phyloP scores from a whole-genome alignment of 2,797 vertebrate species.

The Xiphophorus birchmanni region DNA sequence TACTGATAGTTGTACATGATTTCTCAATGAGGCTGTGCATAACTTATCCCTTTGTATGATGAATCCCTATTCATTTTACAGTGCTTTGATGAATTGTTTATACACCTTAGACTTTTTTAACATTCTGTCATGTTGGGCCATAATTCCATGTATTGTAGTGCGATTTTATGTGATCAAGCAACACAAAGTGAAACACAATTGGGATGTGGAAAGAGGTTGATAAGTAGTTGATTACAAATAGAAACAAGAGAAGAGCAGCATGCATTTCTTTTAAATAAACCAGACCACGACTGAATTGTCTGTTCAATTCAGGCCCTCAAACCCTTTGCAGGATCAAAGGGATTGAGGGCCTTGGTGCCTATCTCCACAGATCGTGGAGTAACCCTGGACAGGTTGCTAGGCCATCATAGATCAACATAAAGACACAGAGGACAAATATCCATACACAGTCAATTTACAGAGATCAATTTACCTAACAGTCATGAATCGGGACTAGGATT shows the following conservation, averaged over 20 bases:
- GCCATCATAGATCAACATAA: not conserved
- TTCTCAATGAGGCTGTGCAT: slow-evolving; percentile 12
- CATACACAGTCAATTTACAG: not conserved
- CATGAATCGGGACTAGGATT: not conserved
- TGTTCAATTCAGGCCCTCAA: too few relatives aligned
- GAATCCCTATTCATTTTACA: not conserved
- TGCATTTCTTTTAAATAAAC: not conserved
- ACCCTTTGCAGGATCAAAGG: not conserved
- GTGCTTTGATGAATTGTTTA: not conserved
- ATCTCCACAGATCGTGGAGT: not conserved
- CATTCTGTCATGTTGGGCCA: not conserved
- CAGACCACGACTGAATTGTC: not conserved
- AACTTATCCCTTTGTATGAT: slow-evolving; percentile 1
- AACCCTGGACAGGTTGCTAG: not conserved
- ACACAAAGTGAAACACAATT: not conserved
- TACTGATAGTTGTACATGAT: slow-evolving; percentile 13
- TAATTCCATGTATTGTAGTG: not conserved
- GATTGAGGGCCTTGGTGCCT: not conserved
- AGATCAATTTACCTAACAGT: not conserved
- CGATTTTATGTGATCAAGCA: not conserved
- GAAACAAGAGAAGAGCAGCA: not conserved
- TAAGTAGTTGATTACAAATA: not conserved
- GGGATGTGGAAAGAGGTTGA: not conserved
- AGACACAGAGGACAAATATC: not conserved
- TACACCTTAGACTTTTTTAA: not conserved